Evolutionary conservation across 2,888 invertebrate species (phyloP).

Genomic region (Drosophila eohydei): DNA sequence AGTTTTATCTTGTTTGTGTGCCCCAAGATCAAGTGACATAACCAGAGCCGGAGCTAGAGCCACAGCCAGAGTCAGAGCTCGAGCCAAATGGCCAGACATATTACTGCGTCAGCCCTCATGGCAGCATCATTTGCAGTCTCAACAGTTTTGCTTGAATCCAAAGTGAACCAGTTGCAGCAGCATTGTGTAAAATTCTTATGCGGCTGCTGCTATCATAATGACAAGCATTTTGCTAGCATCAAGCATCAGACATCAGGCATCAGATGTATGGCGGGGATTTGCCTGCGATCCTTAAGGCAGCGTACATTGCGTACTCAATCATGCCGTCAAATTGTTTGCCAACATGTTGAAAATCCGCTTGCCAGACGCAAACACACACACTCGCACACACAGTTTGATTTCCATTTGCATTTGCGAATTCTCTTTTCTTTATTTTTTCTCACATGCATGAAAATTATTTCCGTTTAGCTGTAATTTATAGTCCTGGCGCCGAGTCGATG

Average conservation of each 20-base stretch:
- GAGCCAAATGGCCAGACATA: slow-evolving; percentile 47
- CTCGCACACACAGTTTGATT: slow-evolving; percentile 41
- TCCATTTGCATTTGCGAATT: slow-evolving; percentile 45
- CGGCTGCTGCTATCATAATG: slow-evolving; percentile 33
- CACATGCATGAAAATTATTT: slow-evolving; percentile 66
- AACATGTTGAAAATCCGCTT: slow-evolving; percentile 71
- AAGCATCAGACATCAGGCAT: neutral
- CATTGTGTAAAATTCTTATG: slow-evolving; percentile 44
- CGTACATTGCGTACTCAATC: slow-evolving; percentile 44
- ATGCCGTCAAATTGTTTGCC: slow-evolving; percentile 61
- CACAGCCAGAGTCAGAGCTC: neutral
- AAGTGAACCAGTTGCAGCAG: slow-evolving; percentile 1
- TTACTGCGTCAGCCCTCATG: slow-evolving; percentile 44
- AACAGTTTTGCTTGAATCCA: slow-evolving; percentile 40
- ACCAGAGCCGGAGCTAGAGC: neutral
- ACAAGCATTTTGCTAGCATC: slow-evolving; percentile 20
- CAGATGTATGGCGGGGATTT: slow-evolving; percentile 21
- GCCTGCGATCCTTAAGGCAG: slow-evolving; percentile 14
- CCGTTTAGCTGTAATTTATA: slow-evolving; percentile 75
- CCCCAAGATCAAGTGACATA: slow-evolving; percentile 28
- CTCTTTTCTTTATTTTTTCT: neutral
- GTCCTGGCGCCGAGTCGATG: slow-evolving; percentile 33
- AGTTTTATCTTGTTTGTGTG: slow-evolving; percentile 71
- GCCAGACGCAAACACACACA: slow-evolving; percentile 49
- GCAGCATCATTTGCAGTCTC: slow-evolving; percentile 65